Conservation (phyloP, 2,888 invertebrate species). For the Pristionchus fissidentatus region DNA sequence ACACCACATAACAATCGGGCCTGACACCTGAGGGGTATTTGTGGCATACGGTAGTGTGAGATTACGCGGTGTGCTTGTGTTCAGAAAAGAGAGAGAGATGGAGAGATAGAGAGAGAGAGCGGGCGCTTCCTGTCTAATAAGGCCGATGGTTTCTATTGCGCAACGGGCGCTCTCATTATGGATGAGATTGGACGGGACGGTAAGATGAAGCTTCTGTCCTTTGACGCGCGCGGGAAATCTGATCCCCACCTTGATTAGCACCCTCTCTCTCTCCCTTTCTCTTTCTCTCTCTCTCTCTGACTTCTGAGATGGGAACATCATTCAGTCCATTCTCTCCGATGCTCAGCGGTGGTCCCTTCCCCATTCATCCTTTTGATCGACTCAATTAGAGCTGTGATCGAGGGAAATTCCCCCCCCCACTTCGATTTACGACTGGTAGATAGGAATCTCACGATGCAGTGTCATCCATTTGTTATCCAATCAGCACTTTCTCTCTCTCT, state of each 20-base stretch:
- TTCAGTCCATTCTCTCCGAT: background rate
- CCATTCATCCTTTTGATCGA: conserved; percentile 1
- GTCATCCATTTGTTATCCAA: conserved; percentile 40
- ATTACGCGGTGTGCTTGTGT: conserved; percentile 3
- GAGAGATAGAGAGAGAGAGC: too few relatives aligned
- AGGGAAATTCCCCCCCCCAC: background rate
- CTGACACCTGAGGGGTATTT: too few relatives aligned
- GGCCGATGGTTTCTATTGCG: conserved; percentile 33
- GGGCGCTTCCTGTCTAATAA: conserved; percentile 10
- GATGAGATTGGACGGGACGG: background rate
- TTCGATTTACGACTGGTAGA: conserved; percentile 26
- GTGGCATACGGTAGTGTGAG: background rate
- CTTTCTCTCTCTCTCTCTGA: too few relatives aligned
- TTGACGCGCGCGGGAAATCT: background rate
- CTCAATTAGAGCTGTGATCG: conserved; percentile 33
- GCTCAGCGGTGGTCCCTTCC: background rate
- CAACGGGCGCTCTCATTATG: background rate
- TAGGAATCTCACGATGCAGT: conserved; percentile 24
- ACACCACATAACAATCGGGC: too few relatives aligned
- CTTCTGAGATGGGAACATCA: background rate
- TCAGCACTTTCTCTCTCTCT: background rate
- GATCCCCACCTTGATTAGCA: conserved; percentile 1
- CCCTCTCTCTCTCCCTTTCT: background rate
- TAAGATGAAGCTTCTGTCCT: conserved; percentile 9
- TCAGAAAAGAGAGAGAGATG: too few relatives aligned